Base-by-base conservation (phyloP, 2,888 invertebrate genomes). In the Laspeyria flexula region DNA sequence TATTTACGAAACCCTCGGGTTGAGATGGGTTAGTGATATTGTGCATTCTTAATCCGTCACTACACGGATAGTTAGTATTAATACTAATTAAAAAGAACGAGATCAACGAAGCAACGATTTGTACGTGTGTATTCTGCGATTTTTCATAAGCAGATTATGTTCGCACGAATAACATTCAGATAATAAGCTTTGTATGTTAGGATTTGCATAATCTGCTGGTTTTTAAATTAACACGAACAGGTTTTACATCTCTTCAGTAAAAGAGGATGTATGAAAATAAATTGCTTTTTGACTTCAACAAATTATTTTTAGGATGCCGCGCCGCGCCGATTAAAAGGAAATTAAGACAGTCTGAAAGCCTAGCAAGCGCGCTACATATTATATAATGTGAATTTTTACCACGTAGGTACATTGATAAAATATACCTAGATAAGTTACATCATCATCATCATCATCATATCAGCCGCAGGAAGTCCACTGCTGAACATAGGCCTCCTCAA, bases 121-220 rank as follows among this genome's bases (percentile, higher is more conserved):
- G 25, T 25, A 34, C 18, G 11, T 3, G 10, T 33, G 5, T 37
- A 23, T 16, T 9, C 37, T 7, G 37, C 21, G 11, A 62, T 44
- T 61, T 47, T 40, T 18, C 49, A 49, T 34, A 38, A 49, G 37
- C 38, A 35, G 41, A 52, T 63, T 48, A 50, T 44, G 49, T 52
- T 51, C 49, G 49, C 46, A 49, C 46, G 57, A 43, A 37, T 51
- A 53, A 53, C 63, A 56, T 47, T 43, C 57, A 49, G 33, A 54
- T 43, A 63, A 60, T 57, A 54, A 63, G 60, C 60, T 57, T 48
- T 51, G 48, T 47, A 50, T 54, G 60, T 63, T 43, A 63, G 57
- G 63, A 64, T 64, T 64, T 64, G 60, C 63, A 64, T 64, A 64
- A 64, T 63, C 63, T 60, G 35, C 48, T 63, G 60, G 54, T 60